Evolutionary conservation across 2,888 invertebrate genomes (phyloP), one percentile per base, ranked within the genome.

Genomic region (Drosophila borealis): DNA sequence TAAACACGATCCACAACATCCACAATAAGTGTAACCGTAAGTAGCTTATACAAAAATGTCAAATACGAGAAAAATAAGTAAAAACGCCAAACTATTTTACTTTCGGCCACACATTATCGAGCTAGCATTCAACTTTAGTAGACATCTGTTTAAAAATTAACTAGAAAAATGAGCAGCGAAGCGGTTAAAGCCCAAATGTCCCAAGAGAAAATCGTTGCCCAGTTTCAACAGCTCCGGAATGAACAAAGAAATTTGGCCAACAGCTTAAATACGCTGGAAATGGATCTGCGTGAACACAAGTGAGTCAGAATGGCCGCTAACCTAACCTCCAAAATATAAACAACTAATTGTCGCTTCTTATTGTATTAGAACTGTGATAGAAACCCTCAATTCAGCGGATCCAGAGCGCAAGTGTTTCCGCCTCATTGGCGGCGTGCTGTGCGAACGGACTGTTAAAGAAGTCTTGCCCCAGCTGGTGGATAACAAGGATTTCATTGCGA

Each of bases 251-350:
- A 95, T 85, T 93, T 98, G 85, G 96, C 97, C 33, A 95, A 95
- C 83, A 98, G 98, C 94, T 94, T 98, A 70, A 96, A 97, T 1
- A 98, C 99, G 93, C 93, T 99, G 86, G 98, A 98, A 93, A 95
- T 96, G 94, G 99, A 99, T 92, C 94, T 97, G 71, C 98, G 97
- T 92, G 99, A 99, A 93, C 98, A 99, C 94, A 98, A 97, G 98
- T 99, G 80, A 89, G 88, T 81, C 78, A 72, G 79, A 73, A 57
- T 8, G 44, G 39, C 78, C 71, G 68, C 62, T 46, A 93, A 94
- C 89, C 75, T 87, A 83, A 90, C 84, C 88, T 85, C 75, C 80
- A 84, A 77, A 64, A 63, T 37, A 62, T 50, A 61, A 77, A 46
- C 48, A 53, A 74, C 34, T 51, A 46, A 56, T 65, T 63, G 39